Evolutionary conservation across 2,888 invertebrate species (phyloP).

Genomic region (Ectemnius cavifrons): DNA sequence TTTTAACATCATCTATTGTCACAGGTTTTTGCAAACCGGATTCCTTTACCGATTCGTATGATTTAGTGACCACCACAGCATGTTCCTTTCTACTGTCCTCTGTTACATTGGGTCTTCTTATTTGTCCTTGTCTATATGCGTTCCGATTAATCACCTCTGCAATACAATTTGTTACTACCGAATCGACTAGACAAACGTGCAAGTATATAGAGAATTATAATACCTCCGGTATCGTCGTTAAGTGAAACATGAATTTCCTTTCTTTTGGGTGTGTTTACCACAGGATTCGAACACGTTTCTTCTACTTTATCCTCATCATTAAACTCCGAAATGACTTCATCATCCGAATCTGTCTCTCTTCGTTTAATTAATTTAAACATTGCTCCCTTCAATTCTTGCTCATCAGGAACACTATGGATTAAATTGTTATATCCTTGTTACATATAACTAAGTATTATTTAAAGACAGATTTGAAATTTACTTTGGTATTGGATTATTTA

Average conservation of each 20-base stretch:
- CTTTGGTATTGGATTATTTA: conserved; percentile 76
- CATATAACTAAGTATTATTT: too few relatives aligned
- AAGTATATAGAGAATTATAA: background rate
- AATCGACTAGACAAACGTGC: background rate
- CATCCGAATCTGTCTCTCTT: conserved; percentile 44
- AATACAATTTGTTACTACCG: conserved; percentile 12
- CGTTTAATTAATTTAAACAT: conserved; percentile 67
- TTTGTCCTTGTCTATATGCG: conserved; percentile 8
- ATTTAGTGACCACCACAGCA: background rate
- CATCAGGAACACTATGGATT: conserved; percentile 28
- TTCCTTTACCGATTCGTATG: background rate
- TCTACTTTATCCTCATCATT: conserved; percentile 11
- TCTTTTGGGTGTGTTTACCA: too few relatives aligned
- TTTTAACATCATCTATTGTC: conserved; percentile 33
- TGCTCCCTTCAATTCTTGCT: conserved; percentile 36
- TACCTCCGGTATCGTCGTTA: conserved; percentile 57
- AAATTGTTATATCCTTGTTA: too few relatives aligned
- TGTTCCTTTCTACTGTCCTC: background rate
- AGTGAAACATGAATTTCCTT: background rate
- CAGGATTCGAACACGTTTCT: too few relatives aligned
- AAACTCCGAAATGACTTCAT: conserved; percentile 36
- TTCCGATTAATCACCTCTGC: conserved; percentile 49
- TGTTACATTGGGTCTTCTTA: background rate
- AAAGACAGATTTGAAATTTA: conserved; percentile 27
- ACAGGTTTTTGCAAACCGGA: too few relatives aligned